phyloP scores from a whole-genome alignment of 2,113 vertebrate genomes.

The Callocephalon fimbriatum region DNA sequence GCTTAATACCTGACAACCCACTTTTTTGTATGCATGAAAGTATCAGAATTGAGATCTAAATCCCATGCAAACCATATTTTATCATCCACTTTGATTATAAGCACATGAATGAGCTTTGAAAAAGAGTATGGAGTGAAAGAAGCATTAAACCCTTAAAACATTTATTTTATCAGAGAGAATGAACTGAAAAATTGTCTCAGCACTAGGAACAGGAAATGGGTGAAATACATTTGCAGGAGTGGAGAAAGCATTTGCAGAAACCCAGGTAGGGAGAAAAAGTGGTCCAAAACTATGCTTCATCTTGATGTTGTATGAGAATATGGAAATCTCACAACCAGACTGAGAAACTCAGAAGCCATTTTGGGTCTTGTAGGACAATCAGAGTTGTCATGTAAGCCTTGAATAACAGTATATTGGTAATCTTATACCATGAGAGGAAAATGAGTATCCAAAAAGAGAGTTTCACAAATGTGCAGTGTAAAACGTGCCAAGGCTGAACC shows the following conservation, averaged over 20 bases:
- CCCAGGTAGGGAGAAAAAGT: rapidly evolving
- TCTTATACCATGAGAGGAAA: neutral
- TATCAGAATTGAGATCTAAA: neutral
- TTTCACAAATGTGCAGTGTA: neutral
- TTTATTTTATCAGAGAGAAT: neutral
- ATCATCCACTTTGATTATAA: neutral
- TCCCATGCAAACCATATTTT: neutral
- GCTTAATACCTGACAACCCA: neutral
- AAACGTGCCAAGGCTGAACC: neutral
- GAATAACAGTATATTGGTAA: neutral
- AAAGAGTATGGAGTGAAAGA: neutral
- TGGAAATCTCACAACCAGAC: neutral
- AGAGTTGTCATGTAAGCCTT: neutral
- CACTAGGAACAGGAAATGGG: neutral
- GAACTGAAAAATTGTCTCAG: neutral
- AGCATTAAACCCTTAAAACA: neutral
- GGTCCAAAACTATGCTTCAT: neutral
- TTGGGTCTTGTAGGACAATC: neutral
- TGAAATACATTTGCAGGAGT: neutral
- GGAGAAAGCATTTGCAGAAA: neutral
- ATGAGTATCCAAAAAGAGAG: neutral
- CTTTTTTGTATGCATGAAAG: neutral
- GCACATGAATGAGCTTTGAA: neutral
- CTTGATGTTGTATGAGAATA: neutral
- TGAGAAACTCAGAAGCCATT: neutral